These are phyloP conservation scores for Camptogramma bilineatum DNA, from an alignment of 2,888 invertebrate species.

Conservation along the genomic window DNA sequence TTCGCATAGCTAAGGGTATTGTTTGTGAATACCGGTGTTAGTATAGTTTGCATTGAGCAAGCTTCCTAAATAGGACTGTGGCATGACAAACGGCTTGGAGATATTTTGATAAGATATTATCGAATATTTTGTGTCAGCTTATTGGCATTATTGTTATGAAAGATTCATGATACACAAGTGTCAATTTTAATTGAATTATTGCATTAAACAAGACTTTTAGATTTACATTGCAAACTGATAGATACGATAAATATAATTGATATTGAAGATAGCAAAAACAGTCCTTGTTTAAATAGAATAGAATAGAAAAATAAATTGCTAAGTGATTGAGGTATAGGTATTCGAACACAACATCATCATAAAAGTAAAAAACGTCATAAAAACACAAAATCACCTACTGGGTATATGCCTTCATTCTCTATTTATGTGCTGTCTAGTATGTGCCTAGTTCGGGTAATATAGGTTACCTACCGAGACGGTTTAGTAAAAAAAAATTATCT, in stretches of 20 bases:
- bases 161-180: constrained; percentile 29
- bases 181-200: constrained; percentile 30
- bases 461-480: too few relatives aligned
- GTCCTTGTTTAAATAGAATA: neutral
- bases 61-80: constrained; percentile 16
- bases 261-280: neutral
- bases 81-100: constrained; percentile 37
- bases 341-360: too few relatives aligned
- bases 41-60: neutral
- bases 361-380: too few relatives aligned
- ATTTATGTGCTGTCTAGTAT: too few relatives aligned
- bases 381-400: too few relatives aligned
- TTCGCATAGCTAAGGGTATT: too few relatives aligned
- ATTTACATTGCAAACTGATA: constrained; percentile 11
- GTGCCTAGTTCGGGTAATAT: too few relatives aligned
- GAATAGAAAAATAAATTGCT: neutral
- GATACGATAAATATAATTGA: neutral
- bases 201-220: constrained; percentile 4
- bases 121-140: constrained; percentile 34
- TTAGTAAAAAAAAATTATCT: too few relatives aligned
- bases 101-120: constrained; percentile 36
- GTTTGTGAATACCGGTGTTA: too few relatives aligned
- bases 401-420: too few relatives aligned
- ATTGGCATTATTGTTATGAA: constrained; percentile 30
- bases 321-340: too few relatives aligned